Evolutionary conservation across 2,888 invertebrate species (phyloP), one percentile per base, ranked within the genome.

Genomic region (Hirudinaria manillensis): DNA sequence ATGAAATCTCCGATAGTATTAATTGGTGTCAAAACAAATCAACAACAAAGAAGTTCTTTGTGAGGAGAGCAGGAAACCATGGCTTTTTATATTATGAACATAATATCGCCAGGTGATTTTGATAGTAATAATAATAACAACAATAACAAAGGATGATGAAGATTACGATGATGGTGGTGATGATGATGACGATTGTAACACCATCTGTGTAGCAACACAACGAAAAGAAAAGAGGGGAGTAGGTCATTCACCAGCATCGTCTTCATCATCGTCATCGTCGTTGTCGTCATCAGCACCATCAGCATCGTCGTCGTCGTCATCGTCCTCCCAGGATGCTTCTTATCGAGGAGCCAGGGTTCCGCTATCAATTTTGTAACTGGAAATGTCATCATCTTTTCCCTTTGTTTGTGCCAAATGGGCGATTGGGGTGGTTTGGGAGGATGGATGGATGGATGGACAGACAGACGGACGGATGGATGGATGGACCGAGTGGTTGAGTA

Each of bases 161-260:
- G 61, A 61, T 61, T 7, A 61, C n/a, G 61, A 61, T 61, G 29
- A 61, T 61, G 56, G 6, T 13, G 13, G 56, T 56, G 56, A 56
- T 56, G n/a, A 56, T 56, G 56, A 56, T 56, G 21, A 53, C 53
- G 53, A 21, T 53, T 56, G 27, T 56, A 16, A 27, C 27, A 13
- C 3, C 21, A 3, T 13, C 27, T 24, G 56, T 56, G 13, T 24
- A 6, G 27, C 21, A 24, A 13, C 56, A 56, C 56, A 56, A 56
- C 6, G 27, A n/a, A 61, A 61, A 27, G 61, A 29, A 29, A 61
- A 61, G 61, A 61, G 21, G 29, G 6, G 21, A 53, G 53, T 21
- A 61, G 7, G 24, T 61, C 29, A 61, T 61, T 61, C n/a, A 61
- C 61, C 61, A 61, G 1, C 61, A 61, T 61, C 61, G 10, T 61